Percentiles rank a stretch among this genome's conserved stretches.
Evolutionary conservation across 2,113 vertebrate species (phyloP).

Genomic region (Cranoglanis bouderius): DNA sequence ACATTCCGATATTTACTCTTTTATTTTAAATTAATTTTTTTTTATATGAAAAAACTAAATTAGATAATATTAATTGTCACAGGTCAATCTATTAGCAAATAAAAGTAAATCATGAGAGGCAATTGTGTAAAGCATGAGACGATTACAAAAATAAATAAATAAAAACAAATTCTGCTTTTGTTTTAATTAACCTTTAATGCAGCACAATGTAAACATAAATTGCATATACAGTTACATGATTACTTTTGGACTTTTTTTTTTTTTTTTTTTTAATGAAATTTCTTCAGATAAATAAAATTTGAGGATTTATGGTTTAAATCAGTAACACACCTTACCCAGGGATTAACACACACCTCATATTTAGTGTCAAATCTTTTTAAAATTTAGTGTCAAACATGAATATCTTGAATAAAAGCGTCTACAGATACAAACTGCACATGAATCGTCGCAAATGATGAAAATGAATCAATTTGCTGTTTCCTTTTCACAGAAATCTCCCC

Average conservation of each 20-base stretch:
- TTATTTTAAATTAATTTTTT: not conserved
- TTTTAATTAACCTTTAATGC: not conserved
- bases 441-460: not conserved
- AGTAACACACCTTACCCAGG: not conserved
- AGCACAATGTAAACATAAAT: not conserved
- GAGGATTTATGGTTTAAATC: not conserved
- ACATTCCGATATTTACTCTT: not conserved
- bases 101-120: no score
- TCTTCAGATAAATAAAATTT: not conserved
- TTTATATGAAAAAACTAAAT: no score
- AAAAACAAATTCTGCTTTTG: not conserved
- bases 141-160: not conserved
- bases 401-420: not conserved
- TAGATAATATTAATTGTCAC: not conserved
- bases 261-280: no score
- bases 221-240: not conserved
- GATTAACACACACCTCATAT: not conserved
- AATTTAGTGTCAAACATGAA: not conserved
- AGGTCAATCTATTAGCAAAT: not conserved
- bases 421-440: not conserved
- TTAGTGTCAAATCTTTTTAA: not conserved
- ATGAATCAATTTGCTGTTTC: slow-evolving; percentile 11
- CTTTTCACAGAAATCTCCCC: slow-evolving; percentile 83
- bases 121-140: not conserved
- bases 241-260: no score